Base-by-base conservation (phyloP, 2,888 invertebrate species). In the Rhagonycha fulva region DNA sequence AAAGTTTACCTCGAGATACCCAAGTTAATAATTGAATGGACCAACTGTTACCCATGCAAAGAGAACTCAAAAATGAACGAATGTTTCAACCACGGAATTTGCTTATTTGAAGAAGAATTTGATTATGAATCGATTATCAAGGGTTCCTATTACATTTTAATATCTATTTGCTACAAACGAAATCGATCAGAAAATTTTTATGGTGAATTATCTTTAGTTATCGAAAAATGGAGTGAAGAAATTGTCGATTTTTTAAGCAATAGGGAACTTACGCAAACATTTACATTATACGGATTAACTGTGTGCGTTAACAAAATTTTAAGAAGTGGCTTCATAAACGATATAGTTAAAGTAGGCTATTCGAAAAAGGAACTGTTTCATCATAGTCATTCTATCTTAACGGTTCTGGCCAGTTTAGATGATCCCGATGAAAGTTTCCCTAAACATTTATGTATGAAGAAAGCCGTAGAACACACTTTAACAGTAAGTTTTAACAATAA, bases 401-500 rank as follows among this genome's bases (percentile, higher is more conserved):
- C 60, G 9, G 61, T 72, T 4, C 4, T 68, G 2, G 14, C 47
- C n/a, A 9, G n/a, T n/a, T n/a, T 47, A 47, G 47, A 47, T 2
- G 47, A 47, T 47, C 47, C 47, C 0, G 47, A 61, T 26, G 14
- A 24, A 61, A 61, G n/a, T 14, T 28, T 10, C 9, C 10, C 11
- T 14, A 19, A 61, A 68, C 23, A 69, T 14, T 14, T 19, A 9
- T 23, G 19, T 23, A 10, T 26, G 14, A 9, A 23, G 4, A 47
- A 70, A 67, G 24, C 14, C 10, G 30, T 74, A 4, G 74, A 74
- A 60, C 70, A 70, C 4, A 74, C 66, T n/a, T 28, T 74, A 28
- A 60, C 70, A 12, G 74, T 74, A 74, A 74, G 74, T 74, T 30
- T 60, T 9, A 10, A 0, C 47, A 47, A 12, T 4, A 47, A n/a